Evolutionary conservation across 2,113 vertebrate genomes (phyloP), one percentile per base, ranked within the genome.

Genomic region (Epinephelus lanceolatus): DNA sequence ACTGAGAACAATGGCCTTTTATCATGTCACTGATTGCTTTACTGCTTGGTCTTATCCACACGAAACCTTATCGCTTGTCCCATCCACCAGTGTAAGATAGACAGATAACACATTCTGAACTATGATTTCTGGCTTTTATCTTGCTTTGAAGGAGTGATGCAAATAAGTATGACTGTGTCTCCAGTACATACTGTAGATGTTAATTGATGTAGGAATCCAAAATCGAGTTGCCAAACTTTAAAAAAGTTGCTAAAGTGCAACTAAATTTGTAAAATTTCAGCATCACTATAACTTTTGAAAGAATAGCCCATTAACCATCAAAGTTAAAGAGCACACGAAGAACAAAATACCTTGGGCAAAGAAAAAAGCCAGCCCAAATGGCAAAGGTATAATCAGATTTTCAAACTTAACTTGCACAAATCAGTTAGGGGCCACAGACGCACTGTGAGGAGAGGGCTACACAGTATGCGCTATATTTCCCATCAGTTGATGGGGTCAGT

Each of bases 1-100:
- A 45, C 23, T 13, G 52, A 67, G 73, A 75, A 71, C 73, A 90
- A 81, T 76, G 52, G 12, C 51, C 27, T 67, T 88, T 86, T 78
- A 78, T 6, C 57, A 88, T 42, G 42, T 33, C 74, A 80, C 23
- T 88, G 67, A 90, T 79, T 25, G 1, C 81, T 87, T 88, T 81
- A 91, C 37, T 73, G 83, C 74, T 23, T 53, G 5, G 69, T 70
- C 59, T 77, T 71, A 86, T 68, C 65, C 72, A 76, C 42, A 59
- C 10, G 23, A 77, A 81, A 63, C 61, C 45, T 52, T 73, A 88
- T 84, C 80, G 65, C 62, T 30, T 27, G 52, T 19, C 12, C 23
- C 42, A 0, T 57, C 40, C 30, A 73, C 27, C 33, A 59, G 14
- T 23, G 19, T 47, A 17, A 80, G 23, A 55, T 57, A 25, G 42